These are phyloP conservation scores for Octopus sinensis DNA, from an alignment of 1,140 invertebrate species.

Conservation along the genomic window DNA sequence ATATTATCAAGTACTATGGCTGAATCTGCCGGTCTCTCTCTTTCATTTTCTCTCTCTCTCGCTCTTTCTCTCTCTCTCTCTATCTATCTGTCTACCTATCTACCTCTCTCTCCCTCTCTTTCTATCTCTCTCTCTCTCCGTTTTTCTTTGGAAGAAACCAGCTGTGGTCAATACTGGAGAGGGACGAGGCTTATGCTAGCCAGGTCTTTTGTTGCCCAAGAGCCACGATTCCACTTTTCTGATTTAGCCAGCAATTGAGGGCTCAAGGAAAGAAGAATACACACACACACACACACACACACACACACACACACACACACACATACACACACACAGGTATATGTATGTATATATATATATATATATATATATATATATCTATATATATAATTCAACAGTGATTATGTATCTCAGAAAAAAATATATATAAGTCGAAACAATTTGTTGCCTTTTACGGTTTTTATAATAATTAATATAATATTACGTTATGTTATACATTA, in stretches of 20 bases:
- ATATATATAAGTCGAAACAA: too few species aligned
- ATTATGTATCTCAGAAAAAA: too few species aligned
- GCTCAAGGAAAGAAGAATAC: too few species aligned
- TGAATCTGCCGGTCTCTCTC: not conserved
- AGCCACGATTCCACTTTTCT: too few species aligned
- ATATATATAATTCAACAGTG: not conserved
- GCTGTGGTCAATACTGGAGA: too few species aligned
- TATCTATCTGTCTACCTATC: not conserved
- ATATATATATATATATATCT: not conserved
- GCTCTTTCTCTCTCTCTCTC: not conserved
- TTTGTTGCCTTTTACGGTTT: too few species aligned
- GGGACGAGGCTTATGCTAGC: too few species aligned
- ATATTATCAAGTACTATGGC: too few species aligned
- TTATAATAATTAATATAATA: too few species aligned
- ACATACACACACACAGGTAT: not conserved
- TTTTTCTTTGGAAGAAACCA: not conserved
- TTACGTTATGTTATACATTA: too few species aligned
- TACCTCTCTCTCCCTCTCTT: not conserved
- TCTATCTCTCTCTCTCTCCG: not conserved
- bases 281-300: not conserved
- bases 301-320: not conserved
- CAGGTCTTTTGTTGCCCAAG: too few species aligned
- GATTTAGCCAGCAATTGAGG: too few species aligned
- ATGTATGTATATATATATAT: not conserved
- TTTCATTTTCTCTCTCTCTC: not conserved